Evolutionary conservation across 2,888 invertebrate species (phyloP).

Genomic region (Callimorpha dominula): DNA sequence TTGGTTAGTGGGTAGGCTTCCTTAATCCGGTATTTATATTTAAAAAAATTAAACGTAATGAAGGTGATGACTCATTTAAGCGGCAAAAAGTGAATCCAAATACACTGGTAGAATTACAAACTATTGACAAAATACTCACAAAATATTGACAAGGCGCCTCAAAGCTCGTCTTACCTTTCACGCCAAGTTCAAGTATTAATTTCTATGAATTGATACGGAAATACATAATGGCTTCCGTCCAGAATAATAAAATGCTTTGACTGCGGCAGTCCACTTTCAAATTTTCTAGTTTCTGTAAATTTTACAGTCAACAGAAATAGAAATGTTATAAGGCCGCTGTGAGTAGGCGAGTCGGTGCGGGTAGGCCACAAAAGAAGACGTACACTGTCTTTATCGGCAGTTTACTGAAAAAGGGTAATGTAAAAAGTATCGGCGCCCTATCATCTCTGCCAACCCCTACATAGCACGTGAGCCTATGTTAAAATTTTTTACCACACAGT

Average conservation of each 20-base stretch:
- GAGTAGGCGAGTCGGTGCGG: too few relatives aligned
- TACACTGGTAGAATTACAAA: background rate
- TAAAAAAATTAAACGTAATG: constrained; percentile 8
- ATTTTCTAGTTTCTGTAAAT: background rate
- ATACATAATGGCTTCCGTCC: constrained; percentile 5
- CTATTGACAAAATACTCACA: too few relatives aligned
- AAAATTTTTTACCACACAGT: too few relatives aligned
- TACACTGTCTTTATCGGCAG: too few relatives aligned
- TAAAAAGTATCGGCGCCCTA: too few relatives aligned
- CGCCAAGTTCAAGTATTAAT: background rate
- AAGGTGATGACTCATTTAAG: background rate
- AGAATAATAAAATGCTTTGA: background rate
- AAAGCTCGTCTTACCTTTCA: background rate
- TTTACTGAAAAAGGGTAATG: too few relatives aligned
- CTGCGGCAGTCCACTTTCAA: constrained; percentile 1
- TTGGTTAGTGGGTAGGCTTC: constrained; percentile 29
- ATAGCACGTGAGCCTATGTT: too few relatives aligned
- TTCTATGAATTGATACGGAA: constrained; percentile 3
- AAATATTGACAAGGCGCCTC: background rate
- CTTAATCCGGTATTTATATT: constrained; percentile 45
- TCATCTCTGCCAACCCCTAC: too few relatives aligned
- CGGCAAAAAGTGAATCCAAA: background rate
- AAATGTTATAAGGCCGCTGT: background rate
- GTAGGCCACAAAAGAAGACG: too few relatives aligned
- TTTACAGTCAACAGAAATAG: background rate